Conservation (phyloP, 1,140 invertebrate genomes). For the Drosophila tsacasi region DNA sequence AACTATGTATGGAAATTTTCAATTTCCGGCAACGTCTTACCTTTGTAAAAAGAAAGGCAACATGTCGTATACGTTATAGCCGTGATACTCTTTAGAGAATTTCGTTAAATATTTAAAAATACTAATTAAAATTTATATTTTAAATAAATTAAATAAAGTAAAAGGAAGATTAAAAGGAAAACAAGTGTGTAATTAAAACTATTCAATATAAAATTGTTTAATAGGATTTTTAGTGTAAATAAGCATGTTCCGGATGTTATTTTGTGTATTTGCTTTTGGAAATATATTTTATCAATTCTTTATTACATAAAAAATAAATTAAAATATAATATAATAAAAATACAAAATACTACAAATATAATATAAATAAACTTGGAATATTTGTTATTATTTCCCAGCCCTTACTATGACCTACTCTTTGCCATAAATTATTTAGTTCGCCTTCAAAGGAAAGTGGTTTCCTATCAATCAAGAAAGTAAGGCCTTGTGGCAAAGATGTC, state of each 20-base stretch:
- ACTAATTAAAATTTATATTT: background rate
- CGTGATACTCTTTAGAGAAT: background rate
- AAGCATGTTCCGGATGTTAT: too few species aligned
- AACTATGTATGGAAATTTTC: constrained; percentile 13
- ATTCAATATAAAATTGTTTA: background rate
- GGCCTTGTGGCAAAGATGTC: background rate
- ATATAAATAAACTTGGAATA: background rate
- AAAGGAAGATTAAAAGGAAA: background rate
- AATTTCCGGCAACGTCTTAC: constrained; percentile 29
- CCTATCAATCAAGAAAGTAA: too few species aligned
- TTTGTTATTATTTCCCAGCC: background rate
- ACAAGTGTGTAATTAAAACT: background rate
- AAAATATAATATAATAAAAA: too few species aligned
- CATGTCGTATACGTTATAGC: background rate
- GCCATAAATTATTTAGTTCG: background rate
- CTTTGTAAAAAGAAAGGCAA: background rate
- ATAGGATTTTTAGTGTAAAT: background rate
- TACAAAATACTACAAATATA: background rate
- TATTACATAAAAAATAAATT: too few species aligned
- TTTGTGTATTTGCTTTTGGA: too few species aligned
- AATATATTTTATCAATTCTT: too few species aligned
- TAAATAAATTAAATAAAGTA: background rate
- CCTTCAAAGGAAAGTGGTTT: background rate
- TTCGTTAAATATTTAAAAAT: background rate
- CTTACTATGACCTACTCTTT: background rate